Evolutionary conservation across 2,888 invertebrate genomes (phyloP).

Genomic region (Willowsia nigromaculata): DNA sequence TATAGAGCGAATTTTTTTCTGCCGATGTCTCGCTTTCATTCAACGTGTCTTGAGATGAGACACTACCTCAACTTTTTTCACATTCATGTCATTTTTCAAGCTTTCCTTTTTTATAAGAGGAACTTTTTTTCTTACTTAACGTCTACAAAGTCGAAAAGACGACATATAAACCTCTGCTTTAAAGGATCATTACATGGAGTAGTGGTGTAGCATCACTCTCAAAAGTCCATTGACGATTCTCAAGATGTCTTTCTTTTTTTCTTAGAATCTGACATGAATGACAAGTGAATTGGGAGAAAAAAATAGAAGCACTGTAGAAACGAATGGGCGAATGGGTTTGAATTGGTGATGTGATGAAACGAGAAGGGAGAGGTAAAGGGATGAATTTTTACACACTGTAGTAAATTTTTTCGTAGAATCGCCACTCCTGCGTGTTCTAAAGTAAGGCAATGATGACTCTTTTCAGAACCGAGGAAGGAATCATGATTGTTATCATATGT

Average conservation of each 20-base stretch:
- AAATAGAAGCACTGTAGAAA: not conserved
- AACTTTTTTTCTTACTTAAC: not conserved
- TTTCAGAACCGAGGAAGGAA: too few species aligned
- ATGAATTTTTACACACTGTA: not conserved
- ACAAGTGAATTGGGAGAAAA: conserved; percentile 55
- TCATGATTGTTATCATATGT: not conserved
- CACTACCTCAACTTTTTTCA: not conserved
- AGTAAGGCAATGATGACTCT: not conserved
- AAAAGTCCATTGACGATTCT: conserved; percentile 17
- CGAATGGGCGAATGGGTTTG: not conserved
- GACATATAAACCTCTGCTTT: not conserved
- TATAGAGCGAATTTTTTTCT: not conserved
- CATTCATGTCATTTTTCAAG: not conserved
- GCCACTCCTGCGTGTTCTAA: not conserved
- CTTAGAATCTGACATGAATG: conserved; percentile 59
- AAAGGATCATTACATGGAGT: not conserved
- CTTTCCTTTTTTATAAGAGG: not conserved
- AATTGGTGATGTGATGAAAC: conserved; percentile 34
- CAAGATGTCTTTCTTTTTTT: conserved; percentile 34
- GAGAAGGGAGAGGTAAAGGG: not conserved
- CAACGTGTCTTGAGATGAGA: too few species aligned
- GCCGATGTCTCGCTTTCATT: not conserved
- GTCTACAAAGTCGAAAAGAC: not conserved
- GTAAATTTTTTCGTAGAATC: not conserved
- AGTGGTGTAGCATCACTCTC: not conserved